Conservation (phyloP, 2,113 vertebrate species). For the Stercorarius parasiticus region DNA sequence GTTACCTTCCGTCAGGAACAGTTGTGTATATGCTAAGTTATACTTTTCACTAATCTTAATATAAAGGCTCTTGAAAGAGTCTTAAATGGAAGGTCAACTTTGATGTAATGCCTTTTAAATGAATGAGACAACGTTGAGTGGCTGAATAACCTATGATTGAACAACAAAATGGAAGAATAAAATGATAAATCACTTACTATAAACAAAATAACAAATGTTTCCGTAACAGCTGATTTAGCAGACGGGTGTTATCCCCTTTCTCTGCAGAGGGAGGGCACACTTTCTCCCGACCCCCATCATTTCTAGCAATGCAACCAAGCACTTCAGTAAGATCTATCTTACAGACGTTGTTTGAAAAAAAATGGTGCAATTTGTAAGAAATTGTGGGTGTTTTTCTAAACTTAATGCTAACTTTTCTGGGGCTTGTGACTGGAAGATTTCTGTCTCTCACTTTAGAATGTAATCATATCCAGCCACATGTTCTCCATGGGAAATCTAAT, state of each 20-base stretch:
- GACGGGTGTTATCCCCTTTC: background rate
- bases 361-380: background rate
- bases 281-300: background rate
- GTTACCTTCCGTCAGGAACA: background rate
- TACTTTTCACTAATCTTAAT: background rate
- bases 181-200: background rate
- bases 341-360: background rate
- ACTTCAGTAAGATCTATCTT: background rate
- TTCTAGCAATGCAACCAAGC: background rate
- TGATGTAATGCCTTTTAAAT: background rate
- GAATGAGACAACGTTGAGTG: background rate
- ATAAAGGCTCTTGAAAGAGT: background rate
- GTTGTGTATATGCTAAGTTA: background rate
- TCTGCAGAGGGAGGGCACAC: background rate
- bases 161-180: background rate
- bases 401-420: background rate
- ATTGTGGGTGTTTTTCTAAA: background rate
- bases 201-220: background rate
- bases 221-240: background rate
- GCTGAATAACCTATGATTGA: background rate
- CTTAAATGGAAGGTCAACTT: constrained; percentile 26
- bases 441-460: background rate
- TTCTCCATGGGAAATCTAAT: background rate
- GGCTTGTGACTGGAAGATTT: no score
- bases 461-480: fast-evolving